Percentiles rank a stretch among this genome's conserved stretches.
Conservation (phyloP, 2,797 vertebrate species). For the Sparus aurata region DNA sequence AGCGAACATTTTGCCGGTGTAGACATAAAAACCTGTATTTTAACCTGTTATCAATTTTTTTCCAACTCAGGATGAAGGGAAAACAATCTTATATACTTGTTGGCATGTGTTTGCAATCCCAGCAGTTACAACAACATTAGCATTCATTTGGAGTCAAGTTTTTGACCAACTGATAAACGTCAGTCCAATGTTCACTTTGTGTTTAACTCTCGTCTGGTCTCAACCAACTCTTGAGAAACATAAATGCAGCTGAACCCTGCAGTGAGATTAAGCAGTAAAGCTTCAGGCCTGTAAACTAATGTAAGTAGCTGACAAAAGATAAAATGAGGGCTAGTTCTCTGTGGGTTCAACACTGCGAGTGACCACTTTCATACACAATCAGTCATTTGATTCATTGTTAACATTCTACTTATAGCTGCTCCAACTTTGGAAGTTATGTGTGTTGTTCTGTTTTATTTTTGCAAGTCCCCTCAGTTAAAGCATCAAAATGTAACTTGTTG, state of each 20-base stretch:
- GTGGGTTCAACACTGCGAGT: no score
- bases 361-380: neutral
- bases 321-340: neutral
- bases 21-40: neutral
- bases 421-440: neutral
- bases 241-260: neutral
- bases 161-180: neutral
- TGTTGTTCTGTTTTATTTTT: neutral
- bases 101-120: neutral
- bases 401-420: neutral
- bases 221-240: neutral
- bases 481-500: no score
- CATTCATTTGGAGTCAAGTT: neutral
- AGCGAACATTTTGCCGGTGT: neutral
- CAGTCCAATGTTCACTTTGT: neutral
- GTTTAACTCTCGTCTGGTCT: slow-evolving; percentile 12
- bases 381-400: neutral
- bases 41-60: neutral
- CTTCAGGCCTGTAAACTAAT: neutral
- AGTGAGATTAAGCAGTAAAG: neutral
- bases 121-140: neutral
- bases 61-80: neutral
- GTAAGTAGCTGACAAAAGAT: neutral
- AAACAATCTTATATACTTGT: neutral
- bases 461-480: neutral